Evolutionary conservation across 1,140 invertebrate species (phyloP), one percentile per base, ranked within the genome.

Genomic region (Cyphomyrmex costatus): DNA sequence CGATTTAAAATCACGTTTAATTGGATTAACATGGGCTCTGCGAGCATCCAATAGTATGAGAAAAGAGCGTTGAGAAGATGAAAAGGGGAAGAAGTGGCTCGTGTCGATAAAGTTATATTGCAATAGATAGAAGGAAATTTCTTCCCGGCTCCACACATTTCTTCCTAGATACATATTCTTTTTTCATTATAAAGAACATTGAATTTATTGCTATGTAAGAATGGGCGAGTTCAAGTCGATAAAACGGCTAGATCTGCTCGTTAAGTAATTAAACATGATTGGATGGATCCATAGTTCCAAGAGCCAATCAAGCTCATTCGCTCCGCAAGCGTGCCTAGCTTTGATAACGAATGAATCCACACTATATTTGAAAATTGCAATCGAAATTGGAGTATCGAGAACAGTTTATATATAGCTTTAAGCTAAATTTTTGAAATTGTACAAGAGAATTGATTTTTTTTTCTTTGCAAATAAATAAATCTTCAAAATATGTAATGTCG

Each of bases 1-100:
- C 63, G 68, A 73, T 74, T 73, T 83, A 83, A 74, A 19, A 83
- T 83, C 68, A 83, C 79, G 36, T 74, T 83, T 83, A 83, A 73
- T 73, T 82, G 53, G 79, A 83, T 83, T 83, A 83, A 83, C 79
- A 83, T 74, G 68, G 53, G 74, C 51, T 82, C 27, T 46, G 66
- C 30, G 76, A 65, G 76, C 49, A 56, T 82, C 21, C 36, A 61
- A n/a, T 49, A 74, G 71, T 73, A 60, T n/a, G 36, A 73, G 68
- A 74, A 86, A 86, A 89, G 56, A 71, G 27, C 36, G 27, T 70
- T 24, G 74, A 70, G 76, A 86, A 63, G 63, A 73, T 82, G 70
- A 89, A 80, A 89, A 36, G 49, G 36, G 33, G 27, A 78, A 58
- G 66, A 63, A 49, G 53, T 60, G 53, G 24, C 46, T 74, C 36